Evolutionary conservation across 1,140 invertebrate genomes (phyloP).

Genomic region (Meloidogyne chitwoodi): DNA sequence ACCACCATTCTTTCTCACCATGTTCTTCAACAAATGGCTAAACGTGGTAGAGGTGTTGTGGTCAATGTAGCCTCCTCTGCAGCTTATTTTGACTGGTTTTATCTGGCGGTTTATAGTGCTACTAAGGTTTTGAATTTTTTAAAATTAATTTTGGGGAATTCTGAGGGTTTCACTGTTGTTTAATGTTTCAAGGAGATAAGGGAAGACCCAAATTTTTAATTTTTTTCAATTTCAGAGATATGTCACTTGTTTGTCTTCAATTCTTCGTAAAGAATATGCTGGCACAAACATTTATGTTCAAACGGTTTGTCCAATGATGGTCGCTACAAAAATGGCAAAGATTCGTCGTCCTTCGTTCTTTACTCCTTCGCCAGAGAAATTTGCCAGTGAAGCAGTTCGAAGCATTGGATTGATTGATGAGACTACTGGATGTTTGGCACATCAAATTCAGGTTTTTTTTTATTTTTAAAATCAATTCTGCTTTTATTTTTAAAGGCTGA

Average conservation of each 20-base stretch:
- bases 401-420: constrained; percentile 48
- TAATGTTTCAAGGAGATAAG: no score
- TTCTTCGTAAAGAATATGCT: constrained; percentile 50
- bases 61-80: constrained; percentile 41
- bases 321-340: constrained; percentile 57
- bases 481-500: constrained; percentile 31
- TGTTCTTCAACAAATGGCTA: constrained; percentile 37
- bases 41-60: constrained; percentile 31
- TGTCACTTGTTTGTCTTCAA: constrained; percentile 23
- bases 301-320: constrained; percentile 50
- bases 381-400: constrained; percentile 36
- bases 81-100: constrained; percentile 21
- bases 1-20: constrained; percentile 34
- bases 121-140: constrained; percentile 39
- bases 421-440: constrained; percentile 55
- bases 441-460: constrained; percentile 47
- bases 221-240: constrained; percentile 28
- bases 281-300: constrained; percentile 19
- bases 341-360: constrained; percentile 50
- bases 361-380: constrained; percentile 36
- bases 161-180: no score
- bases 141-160: background rate
- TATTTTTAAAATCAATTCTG: background rate
- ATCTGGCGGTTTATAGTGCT: constrained; percentile 52
- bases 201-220: no score